These are phyloP conservation scores for Euglossa dilemma DNA, from an alignment of 1,140 invertebrate species.

Conservation along the genomic window DNA sequence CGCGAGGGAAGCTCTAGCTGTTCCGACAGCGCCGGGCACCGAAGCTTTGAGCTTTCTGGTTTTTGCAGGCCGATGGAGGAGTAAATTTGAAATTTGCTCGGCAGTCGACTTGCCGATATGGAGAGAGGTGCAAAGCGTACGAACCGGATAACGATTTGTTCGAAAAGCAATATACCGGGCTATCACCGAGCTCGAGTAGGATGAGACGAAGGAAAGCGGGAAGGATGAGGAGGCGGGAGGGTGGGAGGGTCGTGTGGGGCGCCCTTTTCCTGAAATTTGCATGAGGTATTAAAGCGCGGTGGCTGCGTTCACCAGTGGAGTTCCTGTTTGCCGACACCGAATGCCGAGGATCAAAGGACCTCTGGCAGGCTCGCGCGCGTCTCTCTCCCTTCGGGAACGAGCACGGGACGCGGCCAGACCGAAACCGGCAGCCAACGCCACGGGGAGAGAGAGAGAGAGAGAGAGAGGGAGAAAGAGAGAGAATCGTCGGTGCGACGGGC, in stretches of 20 bases:
- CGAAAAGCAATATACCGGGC: constrained; percentile 81
- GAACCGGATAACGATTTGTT: constrained; percentile 82
- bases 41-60: not conserved
- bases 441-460: not conserved
- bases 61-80: constrained; percentile 18
- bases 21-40: not conserved
- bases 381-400: constrained; percentile 44
- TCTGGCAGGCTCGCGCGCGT: constrained; percentile 61
- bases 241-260: constrained; percentile 56
- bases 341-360: constrained; percentile 82
- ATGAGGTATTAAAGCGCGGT: constrained; percentile 83
- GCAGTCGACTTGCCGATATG: constrained; percentile 26
- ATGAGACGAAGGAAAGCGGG: constrained; percentile 63
- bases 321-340: constrained; percentile 81
- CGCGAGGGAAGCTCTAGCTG: constrained; percentile 11
- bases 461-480: constrained; percentile 25
- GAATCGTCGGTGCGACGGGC: constrained; percentile 23
- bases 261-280: constrained; percentile 81
- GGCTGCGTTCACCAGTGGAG: constrained; percentile 76
- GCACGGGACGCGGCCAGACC: not conserved
- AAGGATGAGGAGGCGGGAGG: constrained; percentile 59
- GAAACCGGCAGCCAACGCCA: not conserved
- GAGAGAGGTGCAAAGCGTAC: constrained; percentile 42
- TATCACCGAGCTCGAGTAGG: constrained; percentile 68
- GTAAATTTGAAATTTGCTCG: constrained; percentile 63